Evolutionary conservation across 2,888 invertebrate genomes (phyloP).

Genomic region (Ametastegia equiseti): DNA sequence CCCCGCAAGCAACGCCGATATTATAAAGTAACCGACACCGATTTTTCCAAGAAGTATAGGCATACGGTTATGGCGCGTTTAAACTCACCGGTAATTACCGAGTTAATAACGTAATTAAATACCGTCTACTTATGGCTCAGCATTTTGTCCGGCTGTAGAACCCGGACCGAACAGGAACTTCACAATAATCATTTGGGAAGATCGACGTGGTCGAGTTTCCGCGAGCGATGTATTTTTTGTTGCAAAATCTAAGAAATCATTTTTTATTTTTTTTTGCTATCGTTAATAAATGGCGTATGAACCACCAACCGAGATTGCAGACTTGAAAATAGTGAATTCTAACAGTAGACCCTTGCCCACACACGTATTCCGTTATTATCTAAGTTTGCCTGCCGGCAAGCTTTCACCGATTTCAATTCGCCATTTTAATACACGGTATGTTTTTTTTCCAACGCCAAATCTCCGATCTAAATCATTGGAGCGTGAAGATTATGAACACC

Average conservation of each 20-base stretch:
- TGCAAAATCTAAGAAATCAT: constrained; percentile 11
- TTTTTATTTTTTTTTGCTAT: too few relatives aligned
- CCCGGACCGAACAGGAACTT: constrained; percentile 3
- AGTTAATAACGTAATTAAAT: constrained; percentile 48
- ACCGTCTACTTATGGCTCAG: constrained; percentile 41
- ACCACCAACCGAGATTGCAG: constrained; percentile 54
- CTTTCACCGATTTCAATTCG: constrained; percentile 43
- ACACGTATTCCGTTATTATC: neutral
- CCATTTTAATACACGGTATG: too few relatives aligned
- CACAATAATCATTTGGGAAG: neutral
- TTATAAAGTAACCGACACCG: neutral
- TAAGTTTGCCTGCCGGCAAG: constrained; percentile 3
- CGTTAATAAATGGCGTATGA: too few relatives aligned
- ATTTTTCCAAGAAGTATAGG: constrained; percentile 19
- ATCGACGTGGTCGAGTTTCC: neutral
- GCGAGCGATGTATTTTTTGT: neutral
- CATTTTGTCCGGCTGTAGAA: constrained; percentile 29
- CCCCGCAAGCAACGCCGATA: neutral
- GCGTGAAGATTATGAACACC: constrained; percentile 19
- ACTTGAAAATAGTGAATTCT: constrained; percentile 43
- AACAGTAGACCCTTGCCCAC: constrained; percentile 21
- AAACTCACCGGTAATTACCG: constrained; percentile 34
- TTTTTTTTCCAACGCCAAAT: neutral
- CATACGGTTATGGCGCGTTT: neutral
- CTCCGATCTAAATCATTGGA: neutral